Conservation (phyloP, 2,113 vertebrate genomes). For the Sardina pilchardus region DNA sequence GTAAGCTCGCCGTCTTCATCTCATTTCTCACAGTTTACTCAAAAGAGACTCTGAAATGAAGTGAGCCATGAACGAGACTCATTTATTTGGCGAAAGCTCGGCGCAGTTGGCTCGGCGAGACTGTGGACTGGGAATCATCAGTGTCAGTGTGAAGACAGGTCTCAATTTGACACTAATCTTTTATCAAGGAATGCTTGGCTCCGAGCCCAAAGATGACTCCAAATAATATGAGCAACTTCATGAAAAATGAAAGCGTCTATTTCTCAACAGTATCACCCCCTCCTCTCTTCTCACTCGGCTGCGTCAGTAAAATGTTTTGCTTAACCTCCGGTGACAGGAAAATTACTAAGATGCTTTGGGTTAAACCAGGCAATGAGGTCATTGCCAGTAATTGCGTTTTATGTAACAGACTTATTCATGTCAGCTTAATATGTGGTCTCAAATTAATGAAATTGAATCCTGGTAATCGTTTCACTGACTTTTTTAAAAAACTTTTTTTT, state of each 20-base stretch:
- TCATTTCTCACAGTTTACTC: slow-evolving; percentile 1
- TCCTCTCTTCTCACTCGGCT: not conserved
- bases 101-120: slow-evolving; percentile 58
- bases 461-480: not conserved
- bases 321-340: slow-evolving; percentile 1
- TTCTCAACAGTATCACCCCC: not conserved
- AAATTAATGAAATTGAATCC: not conserved
- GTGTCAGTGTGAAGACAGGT: slow-evolving; percentile 67
- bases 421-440: not conserved
- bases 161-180: slow-evolving; percentile 55
- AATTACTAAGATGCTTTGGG: slow-evolving; percentile 9
- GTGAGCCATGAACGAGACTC: not conserved
- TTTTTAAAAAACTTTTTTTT: not conserved
- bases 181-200: slow-evolving; percentile 59
- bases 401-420: not conserved
- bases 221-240: not conserved
- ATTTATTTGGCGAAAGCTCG: slow-evolving; percentile 58
- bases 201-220: slow-evolving; percentile 52
- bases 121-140: slow-evolving; percentile 66
- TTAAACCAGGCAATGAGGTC: slow-evolving; percentile 11
- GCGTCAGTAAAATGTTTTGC: not conserved
- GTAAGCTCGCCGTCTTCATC: not conserved
- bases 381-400: slow-evolving; percentile 11
- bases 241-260: not conserved
- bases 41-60: not conserved